These are phyloP conservation scores for Etheostoma perlongum DNA, from an alignment of 2,797 vertebrate species.

Conservation along the genomic window DNA sequence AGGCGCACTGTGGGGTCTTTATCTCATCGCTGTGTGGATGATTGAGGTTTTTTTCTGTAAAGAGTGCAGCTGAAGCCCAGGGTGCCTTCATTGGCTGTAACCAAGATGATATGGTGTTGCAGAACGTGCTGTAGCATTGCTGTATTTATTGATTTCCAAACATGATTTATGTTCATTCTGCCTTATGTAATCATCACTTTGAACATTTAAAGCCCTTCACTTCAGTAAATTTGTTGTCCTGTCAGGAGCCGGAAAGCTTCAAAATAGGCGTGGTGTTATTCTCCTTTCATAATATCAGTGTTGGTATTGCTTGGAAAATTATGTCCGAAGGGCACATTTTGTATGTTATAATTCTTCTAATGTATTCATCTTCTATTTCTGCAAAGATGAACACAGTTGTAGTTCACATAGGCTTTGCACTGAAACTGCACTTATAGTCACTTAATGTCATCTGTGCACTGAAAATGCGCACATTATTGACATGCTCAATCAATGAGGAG, in stretches of 20 bases:
- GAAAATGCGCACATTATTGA: conserved; percentile 9
- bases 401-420: not conserved
- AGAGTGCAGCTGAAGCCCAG: conserved; percentile 1
- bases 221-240: conserved; percentile 45
- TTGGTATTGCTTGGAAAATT: conserved; percentile 15
- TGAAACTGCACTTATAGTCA: not conserved
- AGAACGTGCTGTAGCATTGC: conserved; percentile 28
- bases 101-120: conserved; percentile 52
- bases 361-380: conserved; percentile 13
- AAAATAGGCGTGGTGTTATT: conserved; percentile 30
- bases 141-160: conserved; percentile 66
- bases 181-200: conserved; percentile 57
- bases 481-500: conserved; percentile 6
- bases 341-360: conserved; percentile 6
- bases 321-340: conserved; percentile 10
- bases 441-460: conserved; percentile 3
- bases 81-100: conserved; percentile 41
- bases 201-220: conserved; percentile 41
- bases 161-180: conserved; percentile 60
- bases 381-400: not conserved
- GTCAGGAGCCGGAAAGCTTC: conserved; percentile 15
- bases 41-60: conserved; percentile 62
- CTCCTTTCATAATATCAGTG: conserved; percentile 2
- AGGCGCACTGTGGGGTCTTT: conserved; percentile 56
- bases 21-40: conserved; percentile 48